A percentile compares a stretch with the other conserved stretches of the same genome.
Conservation (phyloP, 2,113 vertebrate species). For the Rafetus swinhoei region DNA sequence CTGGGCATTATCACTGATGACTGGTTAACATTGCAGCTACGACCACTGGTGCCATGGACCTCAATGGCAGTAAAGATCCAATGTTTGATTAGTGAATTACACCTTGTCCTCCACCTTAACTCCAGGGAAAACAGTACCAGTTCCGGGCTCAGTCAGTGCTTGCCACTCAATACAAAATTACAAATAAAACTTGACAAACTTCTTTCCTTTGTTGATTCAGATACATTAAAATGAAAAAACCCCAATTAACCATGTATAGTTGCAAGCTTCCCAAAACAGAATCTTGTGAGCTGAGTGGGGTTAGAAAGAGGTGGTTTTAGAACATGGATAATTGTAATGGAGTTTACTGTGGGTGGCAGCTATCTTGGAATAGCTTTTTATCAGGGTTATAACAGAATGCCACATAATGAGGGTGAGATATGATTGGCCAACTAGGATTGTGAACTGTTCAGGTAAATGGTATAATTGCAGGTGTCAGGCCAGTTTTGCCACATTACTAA, state of each 20-base stretch:
- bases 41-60: neutral
- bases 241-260: neutral
- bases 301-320: neutral
- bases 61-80: neutral
- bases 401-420: neutral
- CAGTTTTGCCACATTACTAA: conserved; percentile 45
- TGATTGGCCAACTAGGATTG: neutral
- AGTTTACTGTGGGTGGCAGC: neutral
- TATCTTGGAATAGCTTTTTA: neutral
- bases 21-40: neutral
- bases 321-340: neutral
- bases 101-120: neutral
- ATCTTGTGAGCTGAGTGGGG: neutral
- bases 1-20: neutral
- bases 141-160: neutral
- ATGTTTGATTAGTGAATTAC: neutral
- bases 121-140: neutral
- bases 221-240: conserved; percentile 7
- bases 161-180: neutral
- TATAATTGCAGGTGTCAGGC: neutral
- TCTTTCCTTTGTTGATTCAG: neutral
- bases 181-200: conserved; percentile 30
- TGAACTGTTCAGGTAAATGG: neutral
- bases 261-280: neutral
- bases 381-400: neutral